Base-by-base conservation (phyloP, 2,113 vertebrate genomes). In the Heptranchias perlo region DNA sequence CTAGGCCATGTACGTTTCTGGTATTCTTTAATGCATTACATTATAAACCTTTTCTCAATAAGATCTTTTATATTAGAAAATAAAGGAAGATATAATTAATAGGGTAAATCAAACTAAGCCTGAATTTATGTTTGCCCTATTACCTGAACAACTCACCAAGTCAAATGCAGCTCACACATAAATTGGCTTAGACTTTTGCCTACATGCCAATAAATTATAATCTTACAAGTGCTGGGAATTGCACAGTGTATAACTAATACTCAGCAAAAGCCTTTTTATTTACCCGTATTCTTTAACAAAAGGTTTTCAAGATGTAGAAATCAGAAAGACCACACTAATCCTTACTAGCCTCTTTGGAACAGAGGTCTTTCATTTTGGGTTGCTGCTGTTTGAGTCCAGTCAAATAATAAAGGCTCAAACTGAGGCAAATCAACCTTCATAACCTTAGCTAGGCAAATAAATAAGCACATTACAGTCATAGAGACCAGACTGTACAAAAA, bases 401-500 rank as follows among this genome's bases (percentile, higher is more conserved):
- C 89, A 93, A 93, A 93, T 69, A 95, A 95, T 49, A 95, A 13
- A 31, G 62, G 35, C 25, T 69, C 64, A 95, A 18, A 52, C 65
- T 35, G 44, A 28, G 11, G 25, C 39, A 44, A 82, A 16, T n/a
- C 13, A 67, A 69, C 13, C 47, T 69, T 69, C 49, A 23, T 64
- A 62, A 62, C 54, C 58, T 64, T 91, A 58, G 18, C 58, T 49
- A 28, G n/a, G 1, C 3, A 69, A 69, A 25, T 69, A 95, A 44
- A 95, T 69, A 35, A 69, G 65, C 64, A 69, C 31, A 49, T 95
- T 95, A 49, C 11, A 28, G 25, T 95, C 47, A 49, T 6, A 69
- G 65, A 35, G 49, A 91, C 7, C 87, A 28, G 25, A 91, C 14
- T 31, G 49, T 58, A 91, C 35, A 28, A 91, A 58, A 28, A 11